A percentile compares a stretch with the other conserved stretches of the same genome.
These are phyloP conservation scores for Takifugu rubripes DNA, from an alignment of 2,797 vertebrate genomes.

Conservation along the genomic window DNA sequence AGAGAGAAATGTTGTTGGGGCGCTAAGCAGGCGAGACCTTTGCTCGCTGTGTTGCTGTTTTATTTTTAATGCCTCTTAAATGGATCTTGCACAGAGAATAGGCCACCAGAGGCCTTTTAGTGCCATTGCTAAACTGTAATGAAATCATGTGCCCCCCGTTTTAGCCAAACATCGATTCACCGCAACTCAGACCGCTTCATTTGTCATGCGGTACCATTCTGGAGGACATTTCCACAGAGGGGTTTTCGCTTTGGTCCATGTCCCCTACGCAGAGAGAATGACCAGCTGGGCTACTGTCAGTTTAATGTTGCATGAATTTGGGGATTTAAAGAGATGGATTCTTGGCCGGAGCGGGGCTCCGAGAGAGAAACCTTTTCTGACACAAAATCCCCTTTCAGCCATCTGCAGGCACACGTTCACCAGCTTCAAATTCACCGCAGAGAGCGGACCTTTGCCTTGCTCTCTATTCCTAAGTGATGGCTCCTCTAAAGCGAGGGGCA, in stretches of 20 bases:
- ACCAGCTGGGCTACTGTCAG: conserved; percentile 49
- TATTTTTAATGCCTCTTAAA: conserved; percentile 42
- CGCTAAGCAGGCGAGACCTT: conserved; percentile 18
- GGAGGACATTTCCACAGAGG: conserved; percentile 28
- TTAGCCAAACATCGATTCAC: conserved; percentile 31
- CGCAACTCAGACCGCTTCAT: conserved; percentile 41
- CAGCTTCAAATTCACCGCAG: neutral
- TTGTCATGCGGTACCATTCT: conserved; percentile 37
- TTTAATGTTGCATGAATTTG: conserved; percentile 60
- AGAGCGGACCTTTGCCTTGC: conserved; percentile 17
- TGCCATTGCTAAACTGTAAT: conserved; percentile 35
- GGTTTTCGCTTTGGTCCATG: conserved; percentile 17
- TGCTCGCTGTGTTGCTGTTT: conserved; percentile 16
- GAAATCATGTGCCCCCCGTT: conserved; percentile 40
- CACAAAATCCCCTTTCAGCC: conserved; percentile 31
- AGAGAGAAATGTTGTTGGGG: neutral
- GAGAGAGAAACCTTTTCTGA: conserved; percentile 37
- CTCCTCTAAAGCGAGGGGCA: conserved; percentile 8
- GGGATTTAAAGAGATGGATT: conserved; percentile 35
- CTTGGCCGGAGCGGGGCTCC: conserved; percentile 23
- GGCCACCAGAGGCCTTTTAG: conserved; percentile 35
- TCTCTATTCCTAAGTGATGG: conserved; percentile 18
- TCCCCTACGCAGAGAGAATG: conserved; percentile 34
- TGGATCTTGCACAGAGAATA: conserved; percentile 26
- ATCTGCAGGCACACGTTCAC: conserved; percentile 37